Evolutionary conservation across 1,140 invertebrate species (phyloP).

Genomic region (Nymphalis io): DNA sequence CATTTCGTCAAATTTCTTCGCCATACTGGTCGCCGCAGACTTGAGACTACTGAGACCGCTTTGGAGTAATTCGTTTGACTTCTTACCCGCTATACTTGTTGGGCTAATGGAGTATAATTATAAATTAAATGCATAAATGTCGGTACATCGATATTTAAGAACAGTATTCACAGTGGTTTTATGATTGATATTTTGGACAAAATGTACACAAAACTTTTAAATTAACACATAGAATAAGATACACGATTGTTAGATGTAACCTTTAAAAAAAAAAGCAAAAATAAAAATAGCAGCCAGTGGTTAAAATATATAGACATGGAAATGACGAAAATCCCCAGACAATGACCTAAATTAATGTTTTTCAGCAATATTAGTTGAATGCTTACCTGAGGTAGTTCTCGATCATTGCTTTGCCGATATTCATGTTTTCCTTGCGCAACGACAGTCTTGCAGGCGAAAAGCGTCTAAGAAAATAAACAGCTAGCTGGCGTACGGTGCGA

Average conservation of each 20-base stretch:
- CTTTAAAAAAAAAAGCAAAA: background rate
- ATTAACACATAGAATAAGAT: no score
- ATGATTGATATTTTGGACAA: no score
- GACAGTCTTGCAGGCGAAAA: slow-evolving; percentile 89
- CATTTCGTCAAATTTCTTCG: slow-evolving; percentile 95
- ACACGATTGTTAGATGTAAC: background rate
- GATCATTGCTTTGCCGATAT: slow-evolving; percentile 86
- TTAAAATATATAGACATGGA: background rate
- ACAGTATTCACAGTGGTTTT: no score
- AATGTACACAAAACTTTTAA: no score
- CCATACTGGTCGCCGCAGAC: slow-evolving; percentile 91
- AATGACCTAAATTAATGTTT: background rate
- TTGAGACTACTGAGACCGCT: slow-evolving; percentile 92
- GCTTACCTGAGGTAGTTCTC: slow-evolving; percentile 89
- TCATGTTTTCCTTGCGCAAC: slow-evolving; percentile 88
- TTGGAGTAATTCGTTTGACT: slow-evolving; percentile 93
- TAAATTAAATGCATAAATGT: no score
- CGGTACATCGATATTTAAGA: no score
- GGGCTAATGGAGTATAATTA: slow-evolving; percentile 81
- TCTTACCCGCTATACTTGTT: slow-evolving; percentile 90
- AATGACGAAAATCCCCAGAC: background rate
- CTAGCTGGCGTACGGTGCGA: slow-evolving; percentile 51
- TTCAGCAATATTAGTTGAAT: slow-evolving; percentile 2
- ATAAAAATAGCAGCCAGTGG: background rate
- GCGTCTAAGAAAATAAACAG: slow-evolving; percentile 86